phyloP scores from a whole-genome alignment of 2,888 invertebrate genomes.

The Rotaria magnacalcarata region DNA sequence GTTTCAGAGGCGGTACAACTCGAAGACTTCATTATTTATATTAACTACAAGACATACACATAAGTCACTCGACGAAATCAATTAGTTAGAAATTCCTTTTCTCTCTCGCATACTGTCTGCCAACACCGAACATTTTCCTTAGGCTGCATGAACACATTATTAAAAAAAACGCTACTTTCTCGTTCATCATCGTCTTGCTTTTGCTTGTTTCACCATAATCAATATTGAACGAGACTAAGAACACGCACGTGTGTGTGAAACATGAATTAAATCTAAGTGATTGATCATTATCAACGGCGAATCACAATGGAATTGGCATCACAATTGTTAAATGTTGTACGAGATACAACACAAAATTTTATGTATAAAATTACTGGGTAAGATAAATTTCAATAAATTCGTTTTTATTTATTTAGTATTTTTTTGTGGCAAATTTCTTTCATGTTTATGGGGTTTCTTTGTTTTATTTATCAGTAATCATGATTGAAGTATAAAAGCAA shows the following conservation, averaged over 20 bases:
- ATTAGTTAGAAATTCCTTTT: constrained; percentile 20
- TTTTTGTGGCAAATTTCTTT: no score
- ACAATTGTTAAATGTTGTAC: neutral
- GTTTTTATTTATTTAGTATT: neutral
- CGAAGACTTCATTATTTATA: neutral
- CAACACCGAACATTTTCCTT: neutral
- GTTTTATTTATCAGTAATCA: neutral
- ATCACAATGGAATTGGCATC: constrained; percentile 21
- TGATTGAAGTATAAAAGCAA: neutral
- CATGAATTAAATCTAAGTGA: constrained; percentile 10
- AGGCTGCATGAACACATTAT: constrained; percentile 26
- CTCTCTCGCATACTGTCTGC: neutral
- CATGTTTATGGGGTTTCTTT: no score
- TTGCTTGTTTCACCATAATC: constrained; percentile 5
- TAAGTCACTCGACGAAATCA: constrained; percentile 29
- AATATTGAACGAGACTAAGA: neutral
- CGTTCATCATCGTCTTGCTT: neutral
- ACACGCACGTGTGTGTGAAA: neutral
- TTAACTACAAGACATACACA: constrained; percentile 9
- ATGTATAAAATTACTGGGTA: neutral
- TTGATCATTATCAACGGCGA: constrained; percentile 15
- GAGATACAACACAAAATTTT: neutral
- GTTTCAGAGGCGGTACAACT: neutral
- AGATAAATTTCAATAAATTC: neutral
- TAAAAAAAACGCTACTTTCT: constrained; percentile 24